These are phyloP conservation scores for Aurelia coerulea DNA, from an alignment of 30 jellyfish, hydroid and myxozoan species.

Conservation along the genomic window DNA sequence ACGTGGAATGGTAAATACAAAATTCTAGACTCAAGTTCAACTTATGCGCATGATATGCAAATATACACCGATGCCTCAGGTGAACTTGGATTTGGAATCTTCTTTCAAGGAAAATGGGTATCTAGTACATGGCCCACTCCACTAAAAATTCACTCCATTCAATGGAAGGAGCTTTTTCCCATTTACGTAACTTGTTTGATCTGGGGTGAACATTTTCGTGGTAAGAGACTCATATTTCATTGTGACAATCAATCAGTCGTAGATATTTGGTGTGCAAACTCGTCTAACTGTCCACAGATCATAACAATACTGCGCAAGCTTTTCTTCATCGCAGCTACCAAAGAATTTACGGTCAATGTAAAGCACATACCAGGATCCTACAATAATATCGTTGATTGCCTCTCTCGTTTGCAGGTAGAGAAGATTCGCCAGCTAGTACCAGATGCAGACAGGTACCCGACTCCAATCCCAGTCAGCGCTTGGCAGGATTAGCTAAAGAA, in stretches of 20 bases:
- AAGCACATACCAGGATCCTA: not conserved
- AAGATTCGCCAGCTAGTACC: not conserved
- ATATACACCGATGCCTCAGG: slow-evolving; percentile 20
- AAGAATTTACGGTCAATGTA: not conserved
- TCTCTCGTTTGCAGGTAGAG: not conserved
- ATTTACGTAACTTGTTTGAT: slow-evolving; percentile 8
- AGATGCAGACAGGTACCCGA: not conserved
- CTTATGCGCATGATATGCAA: not conserved
- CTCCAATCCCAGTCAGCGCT: too few species aligned
- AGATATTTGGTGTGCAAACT: not conserved
- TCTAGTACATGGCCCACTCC: not conserved
- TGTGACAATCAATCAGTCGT: slow-evolving; percentile 26
- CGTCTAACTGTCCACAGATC: not conserved
- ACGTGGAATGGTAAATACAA: too few species aligned
- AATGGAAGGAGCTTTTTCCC: slow-evolving; percentile 21
- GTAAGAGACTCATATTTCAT: slow-evolving; percentile 4
- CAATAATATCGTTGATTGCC: not conserved
- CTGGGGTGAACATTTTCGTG: not conserved
- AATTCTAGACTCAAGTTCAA: not conserved
- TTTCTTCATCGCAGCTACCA: not conserved
- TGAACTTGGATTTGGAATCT: not conserved
- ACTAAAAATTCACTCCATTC: not conserved
- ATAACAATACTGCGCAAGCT: not conserved
- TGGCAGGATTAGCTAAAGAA: too few species aligned
- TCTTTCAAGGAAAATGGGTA: not conserved